phyloP scores from a whole-genome alignment of 2,113 vertebrate genomes.

The Sorex fumeus region DNA sequence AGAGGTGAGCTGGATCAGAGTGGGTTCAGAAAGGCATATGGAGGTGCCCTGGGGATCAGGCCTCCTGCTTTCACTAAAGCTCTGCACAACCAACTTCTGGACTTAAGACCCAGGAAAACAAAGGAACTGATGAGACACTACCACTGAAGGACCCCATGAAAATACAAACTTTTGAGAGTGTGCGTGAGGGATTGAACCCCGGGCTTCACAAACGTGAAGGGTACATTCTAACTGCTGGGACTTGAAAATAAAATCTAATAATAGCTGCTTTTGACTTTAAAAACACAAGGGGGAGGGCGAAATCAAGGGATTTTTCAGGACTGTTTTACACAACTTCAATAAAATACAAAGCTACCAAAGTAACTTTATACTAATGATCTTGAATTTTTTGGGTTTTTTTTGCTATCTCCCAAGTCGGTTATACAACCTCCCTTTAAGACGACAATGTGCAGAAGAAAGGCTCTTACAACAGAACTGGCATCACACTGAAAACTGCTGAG shows the following conservation, averaged over 20 bases:
- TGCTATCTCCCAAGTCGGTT: constrained; percentile 29
- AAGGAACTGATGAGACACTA: constrained; percentile 1
- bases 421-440: constrained; percentile 2
- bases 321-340: background rate
- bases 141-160: background rate
- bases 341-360: constrained; percentile 37
- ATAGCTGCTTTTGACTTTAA: constrained; percentile 36
- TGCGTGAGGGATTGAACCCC: no score
- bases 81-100: constrained; percentile 21
- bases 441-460: constrained; percentile 29
- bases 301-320: background rate
- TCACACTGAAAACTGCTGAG: constrained; percentile 1
- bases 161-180: background rate
- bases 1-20: constrained; percentile 54
- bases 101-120: background rate
- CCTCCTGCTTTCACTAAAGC: constrained; percentile 28
- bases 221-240: background rate
- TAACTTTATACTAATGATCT: constrained; percentile 8
- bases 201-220: no score
- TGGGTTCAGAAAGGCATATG: background rate
- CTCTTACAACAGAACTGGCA: background rate
- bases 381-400: background rate
- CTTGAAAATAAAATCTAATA: constrained; percentile 35
- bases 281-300: constrained; percentile 40
- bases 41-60: background rate